A percentile compares a stretch with the other conserved stretches of the same genome.
phyloP scores from a whole-genome alignment of 2,888 invertebrate species.

The Melinopterus prodromus region DNA sequence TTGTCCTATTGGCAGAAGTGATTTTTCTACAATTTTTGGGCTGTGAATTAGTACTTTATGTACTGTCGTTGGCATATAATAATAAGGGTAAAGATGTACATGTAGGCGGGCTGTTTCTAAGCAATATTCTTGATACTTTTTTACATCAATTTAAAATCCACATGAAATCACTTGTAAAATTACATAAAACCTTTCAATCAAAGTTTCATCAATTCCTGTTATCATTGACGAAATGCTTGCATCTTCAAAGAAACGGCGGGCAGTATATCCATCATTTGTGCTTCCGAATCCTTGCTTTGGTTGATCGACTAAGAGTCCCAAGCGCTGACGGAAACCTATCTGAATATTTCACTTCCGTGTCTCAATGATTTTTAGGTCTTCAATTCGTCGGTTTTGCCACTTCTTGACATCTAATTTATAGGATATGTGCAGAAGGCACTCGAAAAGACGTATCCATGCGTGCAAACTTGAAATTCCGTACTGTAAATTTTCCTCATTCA shows the following conservation, averaged over 20 bases:
- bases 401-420: background rate
- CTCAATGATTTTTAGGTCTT: background rate
- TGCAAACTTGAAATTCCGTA: background rate
- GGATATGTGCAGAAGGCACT: background rate
- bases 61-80: constrained; percentile 49
- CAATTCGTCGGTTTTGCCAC: background rate
- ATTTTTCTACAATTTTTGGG: too few species aligned
- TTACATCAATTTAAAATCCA: background rate
- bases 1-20: constrained; percentile 47
- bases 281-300: background rate
- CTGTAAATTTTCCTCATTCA: background rate
- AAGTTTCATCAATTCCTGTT: background rate
- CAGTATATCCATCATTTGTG: background rate
- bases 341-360: background rate
- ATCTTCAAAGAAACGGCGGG: background rate
- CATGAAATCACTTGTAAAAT: constrained; percentile 9
- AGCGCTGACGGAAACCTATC: background rate
- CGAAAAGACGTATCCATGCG: too few species aligned
- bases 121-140: background rate
- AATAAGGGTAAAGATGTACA: constrained; percentile 47
- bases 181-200: background rate
- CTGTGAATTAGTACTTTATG: constrained; percentile 34
- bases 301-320: constrained; percentile 5
- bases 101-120: constrained; percentile 38
- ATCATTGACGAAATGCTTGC: background rate